Base-by-base conservation (phyloP, 2,888 invertebrate species). In the Drosophila flavopinicola region DNA sequence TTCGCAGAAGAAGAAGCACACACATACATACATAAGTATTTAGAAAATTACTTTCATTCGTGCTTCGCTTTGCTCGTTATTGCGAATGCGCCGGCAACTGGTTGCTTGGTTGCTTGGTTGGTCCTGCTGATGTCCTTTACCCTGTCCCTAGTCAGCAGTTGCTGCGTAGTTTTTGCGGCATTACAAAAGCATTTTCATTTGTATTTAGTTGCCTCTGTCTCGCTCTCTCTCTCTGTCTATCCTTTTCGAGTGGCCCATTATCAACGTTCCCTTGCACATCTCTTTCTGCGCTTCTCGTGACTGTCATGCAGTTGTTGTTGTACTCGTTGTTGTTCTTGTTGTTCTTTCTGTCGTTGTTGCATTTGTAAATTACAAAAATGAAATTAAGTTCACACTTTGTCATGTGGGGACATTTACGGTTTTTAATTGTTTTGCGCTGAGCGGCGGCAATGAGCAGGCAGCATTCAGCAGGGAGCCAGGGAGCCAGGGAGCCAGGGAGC, bases 311-410 rank as follows among this genome's bases (percentile, higher is more conserved):
- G 6, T 35, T 35, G 35, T 17, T 25, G 39, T 29, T 51, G 32
- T 3, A 37, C 29, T 48, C 27, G 20, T 44, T 49, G 20, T 41
- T 44, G 23, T 35, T 42, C 17, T 11, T 51, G 38, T 38, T 29
- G 30, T 29, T 35, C 30, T 25, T 30, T 17, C 32, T 57, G 47
- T 45, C 37, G 53, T 59, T 64, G 76, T 73, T 83, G 72, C 75
- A 75, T 78, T 72, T 78, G 83, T 72, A 85, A 85, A 85, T 85
- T 85, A 78, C 86, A 78, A 84, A 83, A 84, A 85, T 87, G 85
- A 84, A 86, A 86, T 86, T 85, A 86, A 84, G 84, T 86, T 84
- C 84, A 87, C 86, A 87, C 86, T 79, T 86, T 87, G 82, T 83
- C 82, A 83, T 83, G 82, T 85, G 82, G 85, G 82, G 82, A 83